A percentile compares a stretch with the other conserved stretches of the same genome.
Evolutionary conservation across 1,140 invertebrate species (phyloP).

Genomic region (Batillaria attramentaria): DNA sequence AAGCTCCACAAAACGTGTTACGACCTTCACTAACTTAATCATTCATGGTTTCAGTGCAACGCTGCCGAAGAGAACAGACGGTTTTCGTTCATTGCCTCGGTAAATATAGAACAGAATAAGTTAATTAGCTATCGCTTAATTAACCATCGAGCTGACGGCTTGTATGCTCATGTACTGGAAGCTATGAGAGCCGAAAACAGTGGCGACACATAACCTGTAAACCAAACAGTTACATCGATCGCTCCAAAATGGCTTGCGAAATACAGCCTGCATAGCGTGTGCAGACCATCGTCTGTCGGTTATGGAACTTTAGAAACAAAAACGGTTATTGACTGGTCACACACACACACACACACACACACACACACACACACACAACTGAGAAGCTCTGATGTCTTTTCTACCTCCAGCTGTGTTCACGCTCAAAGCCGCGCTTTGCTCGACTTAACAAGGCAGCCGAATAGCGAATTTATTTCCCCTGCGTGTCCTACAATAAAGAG

Average conservation of each 20-base stretch:
- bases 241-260: neutral
- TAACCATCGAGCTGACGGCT: too few species aligned
- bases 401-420: neutral
- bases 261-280: neutral
- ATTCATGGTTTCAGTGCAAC: neutral
- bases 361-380: neutral
- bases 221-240: neutral
- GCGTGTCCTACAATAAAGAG: neutral
- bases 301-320: neutral
- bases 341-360: conserved; percentile 3
- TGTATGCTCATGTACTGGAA: too few species aligned
- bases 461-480: too few species aligned
- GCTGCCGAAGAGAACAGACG: neutral
- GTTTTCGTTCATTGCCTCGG: neutral
- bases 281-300: too few species aligned
- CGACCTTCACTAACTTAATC: too few species aligned
- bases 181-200: too few species aligned
- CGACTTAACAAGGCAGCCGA: too few species aligned
- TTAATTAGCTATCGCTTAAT: too few species aligned
- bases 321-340: neutral
- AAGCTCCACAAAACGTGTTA: too few species aligned
- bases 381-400: neutral
- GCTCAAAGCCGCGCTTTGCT: neutral
- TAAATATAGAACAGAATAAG: too few species aligned
- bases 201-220: too few species aligned